Percentiles rank a stretch among this genome's conserved stretches.
phyloP scores from a whole-genome alignment of 53 echinoderm and acorn worm species.

The Holothuria leucospilota region DNA sequence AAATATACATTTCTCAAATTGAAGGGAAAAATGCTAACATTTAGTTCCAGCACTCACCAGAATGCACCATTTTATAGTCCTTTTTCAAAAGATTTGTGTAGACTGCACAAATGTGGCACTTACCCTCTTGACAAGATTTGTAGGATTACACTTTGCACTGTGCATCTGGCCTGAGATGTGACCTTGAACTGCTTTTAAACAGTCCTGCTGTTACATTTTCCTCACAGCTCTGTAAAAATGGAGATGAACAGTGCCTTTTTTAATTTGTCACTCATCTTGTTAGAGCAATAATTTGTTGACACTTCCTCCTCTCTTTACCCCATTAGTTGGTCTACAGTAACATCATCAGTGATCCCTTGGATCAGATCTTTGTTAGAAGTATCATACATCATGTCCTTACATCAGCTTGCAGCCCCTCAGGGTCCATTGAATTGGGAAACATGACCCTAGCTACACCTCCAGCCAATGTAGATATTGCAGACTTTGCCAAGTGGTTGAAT shows the following conservation, averaged over 20 bases:
- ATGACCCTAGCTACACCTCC: slow-evolving; percentile 85
- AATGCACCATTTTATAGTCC: too few relatives aligned
- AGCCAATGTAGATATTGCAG: slow-evolving; percentile 86
- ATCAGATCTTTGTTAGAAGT: slow-evolving; percentile 68
- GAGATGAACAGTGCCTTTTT: not conserved
- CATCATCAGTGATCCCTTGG: slow-evolving; percentile 84
- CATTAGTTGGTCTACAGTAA: slow-evolving; percentile 88
- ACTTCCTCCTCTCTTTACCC: not conserved
- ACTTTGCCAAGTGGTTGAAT: slow-evolving; percentile 81
- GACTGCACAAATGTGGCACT: too few relatives aligned
- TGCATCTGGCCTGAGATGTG: too few relatives aligned
- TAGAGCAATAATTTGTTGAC: not conserved
- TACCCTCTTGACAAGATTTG: too few relatives aligned
- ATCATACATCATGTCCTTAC: slow-evolving; percentile 70
- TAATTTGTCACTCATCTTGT: not conserved
- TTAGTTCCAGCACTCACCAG: too few relatives aligned
- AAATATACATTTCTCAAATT: too few relatives aligned
- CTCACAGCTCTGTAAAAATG: not conserved
- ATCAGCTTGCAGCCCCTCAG: slow-evolving; percentile 74
- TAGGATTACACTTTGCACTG: too few relatives aligned
- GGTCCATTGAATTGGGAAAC: slow-evolving; percentile 69
- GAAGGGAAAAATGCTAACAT: too few relatives aligned
- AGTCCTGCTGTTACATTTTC: not conserved
- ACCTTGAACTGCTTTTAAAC: not conserved
- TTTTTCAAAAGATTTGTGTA: too few relatives aligned